phyloP scores from a whole-genome alignment of 2,888 invertebrate genomes.

The Bimastos eiseni region DNA sequence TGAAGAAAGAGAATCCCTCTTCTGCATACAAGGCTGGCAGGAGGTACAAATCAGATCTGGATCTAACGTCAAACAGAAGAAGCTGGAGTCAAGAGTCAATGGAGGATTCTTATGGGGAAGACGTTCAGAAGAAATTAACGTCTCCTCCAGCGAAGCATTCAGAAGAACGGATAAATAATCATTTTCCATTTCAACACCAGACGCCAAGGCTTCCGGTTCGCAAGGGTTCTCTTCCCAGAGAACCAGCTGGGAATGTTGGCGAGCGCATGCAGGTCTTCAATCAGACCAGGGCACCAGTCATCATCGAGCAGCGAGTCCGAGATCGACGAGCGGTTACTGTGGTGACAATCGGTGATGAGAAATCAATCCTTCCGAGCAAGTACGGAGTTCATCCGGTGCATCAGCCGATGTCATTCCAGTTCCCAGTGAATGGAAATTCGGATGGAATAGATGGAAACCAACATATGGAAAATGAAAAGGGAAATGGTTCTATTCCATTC shows the following conservation, averaged over 20 bases:
- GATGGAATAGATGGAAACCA: not conserved
- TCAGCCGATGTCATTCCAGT: not conserved
- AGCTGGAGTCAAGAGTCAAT: constrained; percentile 2
- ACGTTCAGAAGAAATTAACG: not conserved
- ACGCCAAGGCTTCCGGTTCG: not conserved
- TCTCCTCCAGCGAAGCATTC: not conserved
- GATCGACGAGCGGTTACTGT: not conserved
- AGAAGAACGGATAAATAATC: not conserved
- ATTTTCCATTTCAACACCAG: not conserved
- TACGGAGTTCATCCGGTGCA: not conserved
- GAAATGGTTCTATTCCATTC: not conserved
- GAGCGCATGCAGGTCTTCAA: not conserved
- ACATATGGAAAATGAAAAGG: not conserved
- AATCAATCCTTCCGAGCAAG: not conserved
- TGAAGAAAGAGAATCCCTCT: not conserved
- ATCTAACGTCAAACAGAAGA: not conserved
- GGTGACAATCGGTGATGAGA: not conserved
- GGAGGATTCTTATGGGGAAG: not conserved
- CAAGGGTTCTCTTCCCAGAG: not conserved
- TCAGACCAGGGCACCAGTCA: not conserved
- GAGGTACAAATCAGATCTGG: not conserved
- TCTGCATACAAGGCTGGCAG: not conserved
- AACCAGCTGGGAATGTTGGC: not conserved
- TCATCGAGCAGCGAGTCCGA: not conserved
- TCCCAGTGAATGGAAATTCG: not conserved